Evolutionary conservation across 2,888 invertebrate genomes (phyloP).

Genomic region (Acleris laterana): DNA sequence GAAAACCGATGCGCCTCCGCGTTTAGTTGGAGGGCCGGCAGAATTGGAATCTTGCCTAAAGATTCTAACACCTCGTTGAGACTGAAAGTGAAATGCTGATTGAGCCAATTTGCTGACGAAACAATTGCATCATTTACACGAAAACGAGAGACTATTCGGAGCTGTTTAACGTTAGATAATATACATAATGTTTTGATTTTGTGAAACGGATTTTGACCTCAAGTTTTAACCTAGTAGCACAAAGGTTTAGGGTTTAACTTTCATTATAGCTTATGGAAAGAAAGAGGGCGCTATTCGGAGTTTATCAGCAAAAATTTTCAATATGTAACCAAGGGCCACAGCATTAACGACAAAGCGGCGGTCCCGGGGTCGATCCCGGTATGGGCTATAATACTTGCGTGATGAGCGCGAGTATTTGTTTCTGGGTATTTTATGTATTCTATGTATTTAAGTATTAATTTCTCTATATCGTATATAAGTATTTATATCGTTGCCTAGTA

Average conservation of each 20-base stretch:
- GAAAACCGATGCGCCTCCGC: conserved; percentile 86
- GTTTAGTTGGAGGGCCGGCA: conserved; percentile 88
- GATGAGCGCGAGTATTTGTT: no score
- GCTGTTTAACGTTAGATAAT: conserved; percentile 6
- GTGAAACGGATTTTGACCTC: neutral
- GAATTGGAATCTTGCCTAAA: conserved; percentile 92
- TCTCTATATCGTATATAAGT: no score
- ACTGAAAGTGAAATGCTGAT: conserved; percentile 66
- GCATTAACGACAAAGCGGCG: no score
- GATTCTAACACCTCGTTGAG: conserved; percentile 90
- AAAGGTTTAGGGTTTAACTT: neutral
- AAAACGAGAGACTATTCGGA: conserved; percentile 13
- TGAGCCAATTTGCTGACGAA: conserved; percentile 36
- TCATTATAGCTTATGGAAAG: no score
- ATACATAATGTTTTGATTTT: conserved; percentile 7
- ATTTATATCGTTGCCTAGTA: no score
- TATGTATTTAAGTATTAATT: no score
- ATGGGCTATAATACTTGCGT: no score
- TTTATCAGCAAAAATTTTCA: no score
- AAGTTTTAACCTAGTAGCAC: neutral
- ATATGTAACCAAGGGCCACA: no score
- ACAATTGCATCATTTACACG: conserved; percentile 33
- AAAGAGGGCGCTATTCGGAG: no score
- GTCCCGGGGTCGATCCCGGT: no score
- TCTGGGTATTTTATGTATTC: no score